Evolutionary conservation across 1,140 invertebrate species (phyloP).

Genomic region (Adoxophyes honmai): DNA sequence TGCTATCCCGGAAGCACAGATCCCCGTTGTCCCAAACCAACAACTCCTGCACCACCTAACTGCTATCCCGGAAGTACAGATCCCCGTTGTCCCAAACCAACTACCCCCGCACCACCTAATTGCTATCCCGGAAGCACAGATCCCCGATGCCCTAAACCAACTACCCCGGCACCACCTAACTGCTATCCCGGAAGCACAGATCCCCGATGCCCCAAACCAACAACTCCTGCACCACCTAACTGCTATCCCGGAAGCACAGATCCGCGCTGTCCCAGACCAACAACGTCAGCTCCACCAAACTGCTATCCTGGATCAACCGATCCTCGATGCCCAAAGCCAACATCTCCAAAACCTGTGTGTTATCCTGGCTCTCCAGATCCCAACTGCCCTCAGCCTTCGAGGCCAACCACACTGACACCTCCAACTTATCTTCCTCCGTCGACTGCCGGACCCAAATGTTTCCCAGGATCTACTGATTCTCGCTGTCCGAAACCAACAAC

Average conservation of each 20-base stretch:
- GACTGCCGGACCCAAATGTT: constrained; percentile 19
- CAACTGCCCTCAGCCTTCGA: constrained; percentile 43
- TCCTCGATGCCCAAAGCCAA: constrained; percentile 36
- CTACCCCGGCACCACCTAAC: constrained; percentile 5
- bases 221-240: constrained; percentile 28
- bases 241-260: constrained; percentile 39
- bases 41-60: too few relatives aligned
- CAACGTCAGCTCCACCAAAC: constrained; percentile 18
- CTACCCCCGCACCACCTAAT: constrained; percentile 17
- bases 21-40: too few relatives aligned
- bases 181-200: constrained; percentile 48
- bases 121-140: constrained; percentile 39
- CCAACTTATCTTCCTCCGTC: constrained; percentile 8
- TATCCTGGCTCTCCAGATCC: constrained; percentile 73
- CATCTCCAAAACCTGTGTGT: constrained; percentile 30
- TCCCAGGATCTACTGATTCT: constrained; percentile 27
- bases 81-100: constrained; percentile 23
- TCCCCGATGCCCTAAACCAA: constrained; percentile 35
- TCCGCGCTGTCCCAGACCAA: constrained; percentile 24
- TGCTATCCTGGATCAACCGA: constrained; percentile 51
- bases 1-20: too few relatives aligned
- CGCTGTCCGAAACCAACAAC: constrained; percentile 29
- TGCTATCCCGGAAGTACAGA: too few relatives aligned
- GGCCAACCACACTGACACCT: constrained; percentile 16
- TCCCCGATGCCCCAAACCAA: constrained; percentile 46